Base-by-base conservation (phyloP, 2,888 invertebrate genomes). In the Cyaniris semiargus region DNA sequence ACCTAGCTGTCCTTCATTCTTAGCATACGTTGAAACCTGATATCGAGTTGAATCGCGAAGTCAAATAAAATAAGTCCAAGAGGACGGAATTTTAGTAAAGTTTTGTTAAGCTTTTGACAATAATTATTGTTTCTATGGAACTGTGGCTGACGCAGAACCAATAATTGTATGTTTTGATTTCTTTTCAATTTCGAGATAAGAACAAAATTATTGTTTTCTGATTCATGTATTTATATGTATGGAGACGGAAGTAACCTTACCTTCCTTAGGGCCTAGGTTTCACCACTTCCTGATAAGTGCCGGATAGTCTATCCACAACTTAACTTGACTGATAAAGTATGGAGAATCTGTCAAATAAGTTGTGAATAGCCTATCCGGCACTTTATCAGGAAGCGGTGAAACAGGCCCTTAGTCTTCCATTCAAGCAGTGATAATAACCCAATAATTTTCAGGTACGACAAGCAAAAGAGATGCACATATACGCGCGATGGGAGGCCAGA, bases 381-480 rank as follows among this genome's bases (percentile, higher is more conserved):
- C n/a, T n/a, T n/a, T n/a, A n/a, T n/a, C n/a, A n/a, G n/a, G n/a
- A n/a, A n/a, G n/a, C n/a, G n/a, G n/a, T n/a, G n/a, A n/a, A n/a
- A n/a, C n/a, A n/a, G n/a, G n/a, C n/a, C 34, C 34, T 34, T 34
- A 34, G 34, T 5, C 34, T 5, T 34, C 34, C 34, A 34, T 34
- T 34, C 34, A 34, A 34, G 27, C 27, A 27, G 27, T 31, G 27
- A 27, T 27, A 66, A 18, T 66, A 66, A 27, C 6, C 66, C 15
- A 66, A 66, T 23, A 21, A n/a, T 56, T 18, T 81, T 81, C 82
- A 88, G 88, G 77, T 83, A 86, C 79, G 86, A 87, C 15, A 85
- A 85, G 34, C 80, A 82, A 76, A 86, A 86, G 1, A 84, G 84
- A 6, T 86, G 85, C 80, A 81, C 86, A n/a, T 86, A 8, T 86